phyloP scores from a whole-genome alignment of 2,888 invertebrate species.

The Allophyes oxyacanthae region DNA sequence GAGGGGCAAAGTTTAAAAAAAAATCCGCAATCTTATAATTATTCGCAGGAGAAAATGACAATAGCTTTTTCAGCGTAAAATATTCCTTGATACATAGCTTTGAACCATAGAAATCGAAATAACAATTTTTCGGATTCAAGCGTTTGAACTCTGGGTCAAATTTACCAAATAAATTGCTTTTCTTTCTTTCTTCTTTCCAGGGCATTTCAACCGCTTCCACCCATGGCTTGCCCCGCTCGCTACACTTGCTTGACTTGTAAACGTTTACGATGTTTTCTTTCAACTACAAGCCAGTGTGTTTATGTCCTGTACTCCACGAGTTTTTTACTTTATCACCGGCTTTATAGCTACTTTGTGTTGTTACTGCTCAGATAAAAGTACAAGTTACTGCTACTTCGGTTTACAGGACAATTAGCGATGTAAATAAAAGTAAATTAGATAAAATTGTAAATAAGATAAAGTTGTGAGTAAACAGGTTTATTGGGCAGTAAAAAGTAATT shows the following conservation, averaged over 20 bases:
- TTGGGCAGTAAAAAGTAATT: slow-evolving; percentile 38
- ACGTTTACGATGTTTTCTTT: slow-evolving; percentile 84
- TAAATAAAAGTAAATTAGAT: slow-evolving; percentile 55
- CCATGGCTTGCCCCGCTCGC: slow-evolving; percentile 38
- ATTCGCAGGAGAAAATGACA: no score
- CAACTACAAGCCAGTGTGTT: slow-evolving; percentile 77
- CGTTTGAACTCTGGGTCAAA: no score
- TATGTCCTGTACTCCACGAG: slow-evolving; percentile 75
- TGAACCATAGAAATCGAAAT: no score
- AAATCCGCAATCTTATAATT: no score
- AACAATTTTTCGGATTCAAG: no score
- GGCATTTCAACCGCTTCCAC: neutral
- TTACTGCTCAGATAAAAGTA: slow-evolving; percentile 62
- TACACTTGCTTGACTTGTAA: slow-evolving; percentile 75
- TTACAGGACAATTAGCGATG: slow-evolving; percentile 53
- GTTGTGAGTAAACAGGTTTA: slow-evolving; percentile 53
- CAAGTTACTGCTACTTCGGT: slow-evolving; percentile 35
- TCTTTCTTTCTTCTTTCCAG: no score
- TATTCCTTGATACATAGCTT: no score
- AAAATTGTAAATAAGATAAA: slow-evolving; percentile 50
- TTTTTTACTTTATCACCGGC: slow-evolving; percentile 79
- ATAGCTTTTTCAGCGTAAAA: no score
- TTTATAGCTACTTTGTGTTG: slow-evolving; percentile 72
- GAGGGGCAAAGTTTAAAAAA: no score
- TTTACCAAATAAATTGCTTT: no score